Evolutionary conservation across 2,888 invertebrate species (phyloP).

Genomic region (Noctua comes): DNA sequence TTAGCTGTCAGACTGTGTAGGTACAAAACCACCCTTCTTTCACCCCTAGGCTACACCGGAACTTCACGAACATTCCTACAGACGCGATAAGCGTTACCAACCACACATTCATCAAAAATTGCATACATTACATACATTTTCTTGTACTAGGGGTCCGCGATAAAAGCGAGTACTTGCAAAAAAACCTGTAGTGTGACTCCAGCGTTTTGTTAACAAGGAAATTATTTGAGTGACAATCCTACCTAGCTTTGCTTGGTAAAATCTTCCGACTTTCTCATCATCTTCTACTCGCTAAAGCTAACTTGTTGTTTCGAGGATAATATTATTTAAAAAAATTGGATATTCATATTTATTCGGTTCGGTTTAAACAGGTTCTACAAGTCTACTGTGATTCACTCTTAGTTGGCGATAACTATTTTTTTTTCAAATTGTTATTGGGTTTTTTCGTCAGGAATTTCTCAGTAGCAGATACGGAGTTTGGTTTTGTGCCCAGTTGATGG

Average conservation of each 20-base stretch:
- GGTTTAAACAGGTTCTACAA: background rate
- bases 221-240: background rate
- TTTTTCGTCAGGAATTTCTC: no score
- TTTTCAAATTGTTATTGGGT: no score
- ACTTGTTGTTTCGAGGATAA: no score
- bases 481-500: no score
- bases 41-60: constrained; percentile 20
- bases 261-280: background rate
- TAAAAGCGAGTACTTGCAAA: constrained; percentile 1
- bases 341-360: no score
- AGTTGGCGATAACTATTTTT: no score
- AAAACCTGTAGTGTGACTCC: background rate
- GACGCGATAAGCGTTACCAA: constrained; percentile 28
- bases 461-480: no score
- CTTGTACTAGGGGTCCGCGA: constrained; percentile 14
- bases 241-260: background rate
- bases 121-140: constrained; percentile 36
- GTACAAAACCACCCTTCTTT: constrained; percentile 8
- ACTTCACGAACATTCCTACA: constrained; percentile 27
- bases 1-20: background rate
- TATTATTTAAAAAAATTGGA: no score
- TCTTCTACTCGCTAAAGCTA: no score
- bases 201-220: background rate
- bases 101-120: constrained; percentile 38
- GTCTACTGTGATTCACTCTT: background rate